Percentiles rank a stretch among this genome's conserved stretches.
Conservation (phyloP, 2,797 vertebrate genomes). For the Sebastes oblongus region DNA sequence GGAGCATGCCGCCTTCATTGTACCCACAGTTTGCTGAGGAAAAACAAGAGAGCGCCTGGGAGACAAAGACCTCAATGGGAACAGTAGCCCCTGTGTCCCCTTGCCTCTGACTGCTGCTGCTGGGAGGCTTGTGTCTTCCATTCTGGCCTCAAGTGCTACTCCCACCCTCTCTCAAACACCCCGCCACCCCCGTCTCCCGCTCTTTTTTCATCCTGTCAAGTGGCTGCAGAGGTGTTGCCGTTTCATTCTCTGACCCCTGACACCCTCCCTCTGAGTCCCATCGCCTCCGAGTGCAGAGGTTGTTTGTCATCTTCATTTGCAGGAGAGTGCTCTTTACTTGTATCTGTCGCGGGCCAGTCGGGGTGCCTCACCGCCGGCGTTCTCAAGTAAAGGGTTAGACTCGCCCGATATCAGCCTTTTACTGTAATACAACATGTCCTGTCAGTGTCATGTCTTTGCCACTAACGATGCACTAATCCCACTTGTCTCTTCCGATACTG, state of each 20-base stretch:
- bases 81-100: slow-evolving; percentile 92
- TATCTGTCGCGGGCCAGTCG: not conserved
- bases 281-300: slow-evolving; percentile 57
- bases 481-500: not conserved
- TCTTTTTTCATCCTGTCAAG: slow-evolving; percentile 78
- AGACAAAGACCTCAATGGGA: slow-evolving; percentile 90
- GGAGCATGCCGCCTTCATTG: slow-evolving; percentile 81
- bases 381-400: not conserved
- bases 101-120: slow-evolving; percentile 77
- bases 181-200: slow-evolving; percentile 60
- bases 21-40: slow-evolving; percentile 84
- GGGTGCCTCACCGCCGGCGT: not conserved
- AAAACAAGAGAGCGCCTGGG: slow-evolving; percentile 86
- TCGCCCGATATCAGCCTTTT: not conserved
- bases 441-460: not conserved
- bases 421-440: not conserved
- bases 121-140: slow-evolving; percentile 80
- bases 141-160: slow-evolving; percentile 83
- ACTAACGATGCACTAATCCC: not conserved
- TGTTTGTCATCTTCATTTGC: slow-evolving; percentile 73
- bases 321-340: slow-evolving; percentile 53
- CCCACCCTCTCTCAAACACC: slow-evolving; percentile 75
- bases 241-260: slow-evolving; percentile 67
- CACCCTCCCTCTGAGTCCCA: slow-evolving; percentile 45
- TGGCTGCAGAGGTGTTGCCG: slow-evolving; percentile 80